Percentiles rank a stretch among this genome's conserved stretches.
Evolutionary conservation across 2,113 vertebrate species (phyloP).

Genomic region (Scortum barcoo): DNA sequence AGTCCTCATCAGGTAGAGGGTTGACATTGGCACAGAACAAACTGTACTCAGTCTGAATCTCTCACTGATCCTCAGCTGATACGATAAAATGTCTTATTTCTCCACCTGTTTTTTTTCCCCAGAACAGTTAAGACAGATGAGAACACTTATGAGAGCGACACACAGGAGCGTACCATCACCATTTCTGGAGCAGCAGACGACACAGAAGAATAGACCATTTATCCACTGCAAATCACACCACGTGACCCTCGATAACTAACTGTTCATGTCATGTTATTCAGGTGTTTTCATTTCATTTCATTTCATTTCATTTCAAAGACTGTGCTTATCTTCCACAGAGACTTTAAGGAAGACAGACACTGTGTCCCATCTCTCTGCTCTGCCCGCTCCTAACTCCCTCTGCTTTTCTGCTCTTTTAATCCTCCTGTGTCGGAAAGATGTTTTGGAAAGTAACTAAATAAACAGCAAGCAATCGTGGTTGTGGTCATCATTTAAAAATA

Average conservation of each 20-base stretch:
- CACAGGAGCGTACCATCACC: slow-evolving; percentile 79
- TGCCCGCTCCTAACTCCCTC: slow-evolving; percentile 34
- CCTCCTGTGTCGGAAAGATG: slow-evolving; percentile 22
- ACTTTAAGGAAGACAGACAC: not conserved
- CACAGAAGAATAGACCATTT: slow-evolving; percentile 71
- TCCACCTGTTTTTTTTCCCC: slow-evolving; percentile 12
- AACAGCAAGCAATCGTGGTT: slow-evolving; percentile 45
- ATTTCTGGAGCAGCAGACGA: slow-evolving; percentile 84
- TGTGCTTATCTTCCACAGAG: not conserved
- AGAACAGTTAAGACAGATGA: slow-evolving; percentile 83
- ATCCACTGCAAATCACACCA: not conserved
- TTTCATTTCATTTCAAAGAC: not conserved
- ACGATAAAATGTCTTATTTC: not conserved
- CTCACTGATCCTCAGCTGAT: not conserved
- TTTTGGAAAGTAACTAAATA: slow-evolving; percentile 53
- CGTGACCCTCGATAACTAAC: not conserved
- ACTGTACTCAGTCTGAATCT: not conserved
- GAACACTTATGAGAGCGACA: slow-evolving; percentile 77
- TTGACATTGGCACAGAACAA: not conserved
- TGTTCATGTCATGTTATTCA: not conserved
- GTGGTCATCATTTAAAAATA: slow-evolving; percentile 26
- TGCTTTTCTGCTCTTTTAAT: slow-evolving; percentile 42
- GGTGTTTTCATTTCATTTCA: not conserved
- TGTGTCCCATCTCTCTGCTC: not conserved
- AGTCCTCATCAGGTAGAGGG: slow-evolving; percentile 81